Evolutionary conservation across 2,113 vertebrate species (phyloP).

Genomic region (Neogobius melanostomus): DNA sequence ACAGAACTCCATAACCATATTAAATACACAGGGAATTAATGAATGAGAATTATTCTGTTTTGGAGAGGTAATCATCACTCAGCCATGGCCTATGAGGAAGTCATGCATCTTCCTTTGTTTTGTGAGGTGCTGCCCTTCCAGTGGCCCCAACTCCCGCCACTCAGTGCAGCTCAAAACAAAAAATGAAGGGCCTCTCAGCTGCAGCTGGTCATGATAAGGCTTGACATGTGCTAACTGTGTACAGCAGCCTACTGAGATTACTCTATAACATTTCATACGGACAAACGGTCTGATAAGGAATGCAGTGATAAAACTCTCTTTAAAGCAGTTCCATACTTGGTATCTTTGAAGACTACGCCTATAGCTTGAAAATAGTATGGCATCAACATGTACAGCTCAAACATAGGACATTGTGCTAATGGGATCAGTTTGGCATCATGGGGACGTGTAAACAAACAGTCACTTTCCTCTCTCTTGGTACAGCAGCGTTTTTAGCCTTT

Average conservation of each 20-base stretch:
- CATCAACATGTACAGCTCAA: no score
- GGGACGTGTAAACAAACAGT: no score
- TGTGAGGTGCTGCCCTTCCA: constrained; percentile 39
- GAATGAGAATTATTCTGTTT: constrained; percentile 4
- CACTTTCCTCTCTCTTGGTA: no score
- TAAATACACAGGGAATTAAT: no score
- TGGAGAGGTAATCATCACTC: constrained; percentile 64
- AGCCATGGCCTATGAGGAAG: constrained; percentile 35
- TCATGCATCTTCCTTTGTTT: constrained; percentile 45
- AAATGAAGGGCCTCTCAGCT: constrained; percentile 59
- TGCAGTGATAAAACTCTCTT: constrained; percentile 26
- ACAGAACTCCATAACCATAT: constrained; percentile 36
- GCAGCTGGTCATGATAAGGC: constrained; percentile 56
- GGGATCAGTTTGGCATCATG: no score
- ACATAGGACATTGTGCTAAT: no score
- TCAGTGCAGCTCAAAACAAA: constrained; percentile 44
- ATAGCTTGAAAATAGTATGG: no score
- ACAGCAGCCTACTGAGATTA: constrained; percentile 53
- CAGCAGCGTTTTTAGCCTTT: no score
- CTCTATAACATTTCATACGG: constrained; percentile 61
- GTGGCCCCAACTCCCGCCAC: background rate
- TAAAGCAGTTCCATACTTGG: constrained; percentile 18
- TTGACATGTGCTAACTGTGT: constrained; percentile 50
- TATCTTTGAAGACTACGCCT: constrained; percentile 22
- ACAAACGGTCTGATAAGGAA: constrained; percentile 55